Percentiles rank a stretch among this genome's conserved stretches.
phyloP scores from a whole-genome alignment of 2,888 invertebrate genomes.

The Drosophila subquinaria region DNA sequence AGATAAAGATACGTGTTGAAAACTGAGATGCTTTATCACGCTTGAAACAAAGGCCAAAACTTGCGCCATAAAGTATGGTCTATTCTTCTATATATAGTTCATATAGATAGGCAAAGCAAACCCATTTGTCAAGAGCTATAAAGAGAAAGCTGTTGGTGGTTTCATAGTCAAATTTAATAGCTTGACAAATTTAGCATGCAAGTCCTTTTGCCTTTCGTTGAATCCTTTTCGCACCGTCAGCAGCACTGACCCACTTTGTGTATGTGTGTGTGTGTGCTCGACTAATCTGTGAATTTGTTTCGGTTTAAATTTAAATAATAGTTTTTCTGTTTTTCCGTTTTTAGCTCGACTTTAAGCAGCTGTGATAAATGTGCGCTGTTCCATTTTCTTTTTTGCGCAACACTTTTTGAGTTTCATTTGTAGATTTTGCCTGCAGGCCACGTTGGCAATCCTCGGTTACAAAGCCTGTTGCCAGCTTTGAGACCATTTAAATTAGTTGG shows the following conservation, averaged over 20 bases:
- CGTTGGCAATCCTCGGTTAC: not conserved
- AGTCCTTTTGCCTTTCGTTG: slow-evolving; percentile 6
- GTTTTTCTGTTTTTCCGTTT: slow-evolving; percentile 11
- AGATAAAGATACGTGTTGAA: not conserved
- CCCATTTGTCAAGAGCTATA: slow-evolving; percentile 27
- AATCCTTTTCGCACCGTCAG: slow-evolving; percentile 3
- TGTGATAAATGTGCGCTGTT: slow-evolving; percentile 40
- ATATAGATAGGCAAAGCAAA: slow-evolving; percentile 8
- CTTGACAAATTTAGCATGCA: slow-evolving; percentile 37
- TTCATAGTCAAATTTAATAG: slow-evolving; percentile 35
- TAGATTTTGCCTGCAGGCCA: not conserved
- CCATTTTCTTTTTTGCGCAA: slow-evolving; percentile 2
- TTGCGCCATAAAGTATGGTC: not conserved
- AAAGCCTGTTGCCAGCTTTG: slow-evolving; percentile 27
- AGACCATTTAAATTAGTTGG: slow-evolving; percentile 53
- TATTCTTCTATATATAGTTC: slow-evolving; percentile 1
- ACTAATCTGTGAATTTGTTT: slow-evolving; percentile 24
- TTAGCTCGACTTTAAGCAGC: slow-evolving; percentile 26
- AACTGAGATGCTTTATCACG: slow-evolving; percentile 4
- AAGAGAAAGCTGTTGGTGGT: slow-evolving; percentile 16
- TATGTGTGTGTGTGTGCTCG: slow-evolving; percentile 1
- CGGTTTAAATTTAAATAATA: slow-evolving; percentile 32
- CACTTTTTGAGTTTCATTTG: slow-evolving; percentile 9
- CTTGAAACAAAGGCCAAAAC: slow-evolving; percentile 4
- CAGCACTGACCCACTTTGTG: slow-evolving; percentile 41